A percentile compares a stretch with the other conserved stretches of the same genome.
phyloP scores from a whole-genome alignment of 2,113 vertebrate species.

The Triplophysa siluroides region DNA sequence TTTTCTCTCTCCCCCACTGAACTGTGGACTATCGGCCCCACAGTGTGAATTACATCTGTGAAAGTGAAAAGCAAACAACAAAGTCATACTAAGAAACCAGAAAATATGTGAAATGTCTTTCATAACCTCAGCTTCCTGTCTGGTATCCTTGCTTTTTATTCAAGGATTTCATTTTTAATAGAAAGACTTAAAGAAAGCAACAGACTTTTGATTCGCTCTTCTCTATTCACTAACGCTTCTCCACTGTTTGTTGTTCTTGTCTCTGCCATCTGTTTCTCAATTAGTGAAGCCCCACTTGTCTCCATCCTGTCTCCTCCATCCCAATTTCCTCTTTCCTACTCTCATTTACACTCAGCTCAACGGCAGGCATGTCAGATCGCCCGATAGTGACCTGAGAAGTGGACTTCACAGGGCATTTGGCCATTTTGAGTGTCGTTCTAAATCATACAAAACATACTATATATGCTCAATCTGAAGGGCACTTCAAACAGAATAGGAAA shows the following conservation, averaged over 20 bases:
- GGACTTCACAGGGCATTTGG: no score
- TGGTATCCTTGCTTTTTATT: neutral
- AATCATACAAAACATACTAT: no score
- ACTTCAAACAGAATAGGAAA: no score
- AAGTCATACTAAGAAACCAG: constrained; percentile 8
- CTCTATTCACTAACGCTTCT: neutral
- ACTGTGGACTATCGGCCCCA: constrained; percentile 80
- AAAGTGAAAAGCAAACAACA: constrained; percentile 20
- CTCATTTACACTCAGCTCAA: constrained; percentile 38
- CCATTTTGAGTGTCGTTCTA: no score
- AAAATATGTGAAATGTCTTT: neutral
- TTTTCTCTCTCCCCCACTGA: constrained; percentile 66
- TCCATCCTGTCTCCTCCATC: constrained; percentile 40
- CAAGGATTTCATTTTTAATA: neutral
- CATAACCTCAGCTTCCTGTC: neutral
- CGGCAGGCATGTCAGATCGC: neutral
- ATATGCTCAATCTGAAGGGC: no score
- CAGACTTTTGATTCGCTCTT: constrained; percentile 1
- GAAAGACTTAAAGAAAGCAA: no score
- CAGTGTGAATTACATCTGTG: constrained; percentile 87
- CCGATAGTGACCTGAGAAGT: no score
- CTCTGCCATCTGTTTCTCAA: constrained; percentile 5
- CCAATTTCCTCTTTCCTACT: constrained; percentile 45
- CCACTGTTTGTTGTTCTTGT: neutral
- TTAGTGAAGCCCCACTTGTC: constrained; percentile 9